Base-by-base conservation (phyloP, 2,797 vertebrate genomes). In the Falco cherrug region DNA sequence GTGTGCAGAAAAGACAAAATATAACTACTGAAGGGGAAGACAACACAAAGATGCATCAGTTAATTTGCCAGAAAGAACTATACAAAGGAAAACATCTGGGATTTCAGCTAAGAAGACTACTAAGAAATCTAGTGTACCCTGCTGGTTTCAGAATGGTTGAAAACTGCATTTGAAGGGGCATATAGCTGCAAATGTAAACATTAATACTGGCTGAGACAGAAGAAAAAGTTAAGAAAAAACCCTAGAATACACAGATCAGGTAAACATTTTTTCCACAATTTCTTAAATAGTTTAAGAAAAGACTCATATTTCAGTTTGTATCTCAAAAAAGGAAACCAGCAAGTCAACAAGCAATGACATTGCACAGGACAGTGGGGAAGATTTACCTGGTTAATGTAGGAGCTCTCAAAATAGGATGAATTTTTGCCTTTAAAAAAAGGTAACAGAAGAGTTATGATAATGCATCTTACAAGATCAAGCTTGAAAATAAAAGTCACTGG, bases 1-100 rank as follows among this genome's bases (percentile, higher is more conserved):
- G 94, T 97, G 97, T 97, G 97, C 97, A 97, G 97, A 97, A 97
- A 97, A 97, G 97, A 96, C 96, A 98, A 98, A 98, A 98, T 96
- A 97, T 84, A 97, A 97, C 90, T 97, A 97, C 95, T 96, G 96
- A 96, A 91, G 87, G 93, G 95, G 87, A 90, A 96, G 89, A 97
- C 96, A 97, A 98, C 97, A 98, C 97, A 98, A 98, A 98, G 94
- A 96, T 93, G 95, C 95, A 96, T 97, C 84, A 96, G 63, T 37
- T 37, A 37, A 37, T 37, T 37, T 37, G 37, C 37, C 37, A 37
- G 37, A 35, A 35, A 35, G 35, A 37, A 37, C 37, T 37, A 37
- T 37, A 37, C 37, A 37, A 37, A 68, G 26, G 35, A 85, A 85
- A 59, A 4, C 2, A 68, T 76, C 37, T 85, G 63, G 37, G 45